Conservation (phyloP, 2,113 vertebrate species). For the Pseudonaja textilis region DNA sequence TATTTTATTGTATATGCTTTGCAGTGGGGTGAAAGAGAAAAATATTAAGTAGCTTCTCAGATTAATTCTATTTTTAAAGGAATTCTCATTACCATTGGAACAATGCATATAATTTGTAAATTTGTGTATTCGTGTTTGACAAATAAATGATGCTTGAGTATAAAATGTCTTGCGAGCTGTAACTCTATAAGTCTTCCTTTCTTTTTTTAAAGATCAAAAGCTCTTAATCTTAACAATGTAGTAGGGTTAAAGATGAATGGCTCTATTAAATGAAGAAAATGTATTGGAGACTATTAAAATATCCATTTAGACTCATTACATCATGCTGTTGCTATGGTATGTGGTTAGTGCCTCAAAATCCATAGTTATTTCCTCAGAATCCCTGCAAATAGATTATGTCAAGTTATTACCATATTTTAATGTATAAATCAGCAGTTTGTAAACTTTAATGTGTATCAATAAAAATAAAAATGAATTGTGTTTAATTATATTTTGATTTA, state of each 20-base stretch:
- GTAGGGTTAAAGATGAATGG: neutral
- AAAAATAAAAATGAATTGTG: neutral
- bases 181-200: neutral
- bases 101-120: neutral
- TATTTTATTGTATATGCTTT: neutral
- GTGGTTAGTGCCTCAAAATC: neutral
- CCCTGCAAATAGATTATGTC: neutral
- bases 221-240: neutral
- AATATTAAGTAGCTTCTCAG: neutral
- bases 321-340: neutral
- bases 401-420: neutral
- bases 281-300: neutral
- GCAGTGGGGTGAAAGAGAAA: neutral
- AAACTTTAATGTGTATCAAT: neutral
- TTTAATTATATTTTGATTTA: neutral
- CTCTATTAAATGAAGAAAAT: neutral
- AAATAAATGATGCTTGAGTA: neutral
- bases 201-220: neutral
- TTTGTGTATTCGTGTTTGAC: neutral
- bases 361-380: neutral
- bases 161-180: neutral
- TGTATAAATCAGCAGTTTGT: neutral
- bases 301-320: neutral
- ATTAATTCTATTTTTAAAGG: neutral
- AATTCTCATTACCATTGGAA: neutral